phyloP scores from a whole-genome alignment of 2,797 vertebrate species.

The Buphagus erythrorhynchus region DNA sequence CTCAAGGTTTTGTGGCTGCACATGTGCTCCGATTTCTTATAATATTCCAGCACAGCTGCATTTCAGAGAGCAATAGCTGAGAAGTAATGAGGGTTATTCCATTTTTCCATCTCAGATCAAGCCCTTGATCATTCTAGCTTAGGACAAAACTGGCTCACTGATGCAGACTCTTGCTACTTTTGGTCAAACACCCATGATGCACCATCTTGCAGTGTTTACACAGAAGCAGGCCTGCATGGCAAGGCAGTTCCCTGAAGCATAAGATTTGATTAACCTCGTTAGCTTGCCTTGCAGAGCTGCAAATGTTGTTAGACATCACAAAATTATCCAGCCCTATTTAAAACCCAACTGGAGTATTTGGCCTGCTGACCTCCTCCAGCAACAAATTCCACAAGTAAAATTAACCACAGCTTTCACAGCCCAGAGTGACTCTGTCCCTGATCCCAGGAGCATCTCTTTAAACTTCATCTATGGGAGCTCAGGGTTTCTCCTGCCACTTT shows the following conservation, averaged over 20 bases:
- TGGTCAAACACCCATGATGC: slow-evolving; percentile 23
- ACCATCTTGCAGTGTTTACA: slow-evolving; percentile 31
- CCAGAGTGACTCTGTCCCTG: not conserved
- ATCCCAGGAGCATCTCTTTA: not conserved
- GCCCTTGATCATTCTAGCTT: not conserved
- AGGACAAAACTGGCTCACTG: not conserved
- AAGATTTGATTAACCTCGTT: slow-evolving; percentile 78
- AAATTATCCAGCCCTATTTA: slow-evolving; percentile 58
- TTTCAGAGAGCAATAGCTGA: not conserved
- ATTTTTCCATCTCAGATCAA: not conserved
- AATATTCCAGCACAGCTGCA: not conserved
- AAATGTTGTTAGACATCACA: slow-evolving; percentile 52
- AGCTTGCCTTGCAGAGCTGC: slow-evolving; percentile 68
- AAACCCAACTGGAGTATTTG: slow-evolving; percentile 47
- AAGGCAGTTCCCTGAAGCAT: slow-evolving; percentile 65
- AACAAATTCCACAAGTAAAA: slow-evolving; percentile 35
- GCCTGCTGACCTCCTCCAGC: slow-evolving; percentile 56
- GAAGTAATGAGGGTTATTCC: not conserved
- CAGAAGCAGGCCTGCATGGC: slow-evolving; percentile 4
- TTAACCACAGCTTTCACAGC: not conserved
- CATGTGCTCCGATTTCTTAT: not conserved
- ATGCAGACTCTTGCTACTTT: not conserved
- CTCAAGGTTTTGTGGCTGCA: not conserved
- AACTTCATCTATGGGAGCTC: not conserved
- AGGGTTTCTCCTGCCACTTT: not conserved